phyloP scores from a whole-genome alignment of 2,113 vertebrate genomes.

The Sinocyclocheilus maitianheensis region DNA sequence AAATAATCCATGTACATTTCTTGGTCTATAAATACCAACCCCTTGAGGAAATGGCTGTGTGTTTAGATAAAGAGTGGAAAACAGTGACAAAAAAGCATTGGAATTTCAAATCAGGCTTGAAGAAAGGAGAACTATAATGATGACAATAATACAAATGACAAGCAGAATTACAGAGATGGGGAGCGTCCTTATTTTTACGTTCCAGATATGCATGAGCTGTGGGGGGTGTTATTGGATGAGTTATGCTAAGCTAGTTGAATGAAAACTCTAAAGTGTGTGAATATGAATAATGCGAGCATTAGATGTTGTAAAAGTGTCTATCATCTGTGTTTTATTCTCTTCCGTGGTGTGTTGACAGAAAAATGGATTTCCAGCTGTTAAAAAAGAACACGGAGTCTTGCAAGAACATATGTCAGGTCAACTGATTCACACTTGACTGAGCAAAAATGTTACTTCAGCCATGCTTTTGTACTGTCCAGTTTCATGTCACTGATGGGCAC shows the following conservation, averaged over 20 bases:
- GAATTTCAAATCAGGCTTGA: constrained; percentile 60
- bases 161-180: constrained; percentile 22
- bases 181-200: neutral
- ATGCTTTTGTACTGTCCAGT: constrained; percentile 18
- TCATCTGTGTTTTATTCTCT: neutral
- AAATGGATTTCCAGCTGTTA: constrained; percentile 12
- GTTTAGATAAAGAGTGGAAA: constrained; percentile 67
- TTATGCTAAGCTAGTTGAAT: neutral
- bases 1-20: constrained; percentile 69
- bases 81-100: constrained; percentile 52
- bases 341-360: neutral
- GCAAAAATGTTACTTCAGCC: neutral
- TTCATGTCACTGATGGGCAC: constrained; percentile 4
- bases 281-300: neutral
- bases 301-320: constrained; percentile 13
- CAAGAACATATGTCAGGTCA: constrained; percentile 17
- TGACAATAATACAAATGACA: constrained; percentile 58
- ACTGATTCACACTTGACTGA: constrained; percentile 13
- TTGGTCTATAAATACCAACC: constrained; percentile 69
- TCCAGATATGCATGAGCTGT: constrained; percentile 1
- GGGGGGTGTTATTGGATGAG: neutral
- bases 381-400: neutral
- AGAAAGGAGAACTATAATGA: constrained; percentile 56
- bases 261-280: neutral
- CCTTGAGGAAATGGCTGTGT: constrained; percentile 68